These are phyloP conservation scores for Acrobeloides nanus DNA, from an alignment of 2,888 invertebrate genomes.

Conservation along the genomic window DNA sequence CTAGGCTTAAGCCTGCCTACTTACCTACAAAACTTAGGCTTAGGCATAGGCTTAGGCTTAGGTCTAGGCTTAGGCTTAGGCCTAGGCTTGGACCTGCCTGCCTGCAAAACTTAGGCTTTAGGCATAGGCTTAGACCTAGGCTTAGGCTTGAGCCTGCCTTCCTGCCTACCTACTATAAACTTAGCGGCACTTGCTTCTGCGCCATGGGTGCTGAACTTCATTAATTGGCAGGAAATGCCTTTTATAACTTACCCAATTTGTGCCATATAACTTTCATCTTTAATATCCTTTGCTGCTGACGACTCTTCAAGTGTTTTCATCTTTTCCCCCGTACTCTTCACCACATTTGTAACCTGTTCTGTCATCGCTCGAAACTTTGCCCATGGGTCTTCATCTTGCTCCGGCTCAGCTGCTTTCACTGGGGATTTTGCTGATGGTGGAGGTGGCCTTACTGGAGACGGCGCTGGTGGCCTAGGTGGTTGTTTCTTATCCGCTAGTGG, in stretches of 20 bases:
- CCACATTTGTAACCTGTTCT: slow-evolving; percentile 34
- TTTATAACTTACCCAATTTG: slow-evolving; percentile 19
- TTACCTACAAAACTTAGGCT: no score
- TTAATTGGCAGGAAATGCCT: no score
- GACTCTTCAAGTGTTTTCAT: slow-evolving; percentile 39
- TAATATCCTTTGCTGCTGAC: slow-evolving; percentile 43
- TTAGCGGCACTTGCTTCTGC: no score
- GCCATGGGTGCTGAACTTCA: no score
- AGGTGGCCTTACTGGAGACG: slow-evolving; percentile 16
- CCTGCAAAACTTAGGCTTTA: no score
- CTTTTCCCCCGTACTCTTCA: slow-evolving; percentile 38
- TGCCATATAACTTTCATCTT: slow-evolving; percentile 36
- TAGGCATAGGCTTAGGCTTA: no score
- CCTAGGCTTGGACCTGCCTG: no score
- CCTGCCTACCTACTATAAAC: no score
- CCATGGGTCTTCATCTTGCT: slow-evolving; percentile 51
- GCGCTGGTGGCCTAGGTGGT: slow-evolving; percentile 19
- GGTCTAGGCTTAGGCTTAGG: no score
- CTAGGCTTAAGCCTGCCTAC: no score
- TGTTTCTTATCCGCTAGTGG: slow-evolving; percentile 8
- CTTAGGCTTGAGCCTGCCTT: no score
- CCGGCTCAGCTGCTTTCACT: slow-evolving; percentile 25
- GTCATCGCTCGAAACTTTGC: slow-evolving; percentile 50
- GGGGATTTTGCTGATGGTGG: slow-evolving; percentile 13
- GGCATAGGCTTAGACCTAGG: no score